Evolutionary conservation across 2,797 vertebrate species (phyloP).

Genomic region (Lagodon rhomboides): DNA sequence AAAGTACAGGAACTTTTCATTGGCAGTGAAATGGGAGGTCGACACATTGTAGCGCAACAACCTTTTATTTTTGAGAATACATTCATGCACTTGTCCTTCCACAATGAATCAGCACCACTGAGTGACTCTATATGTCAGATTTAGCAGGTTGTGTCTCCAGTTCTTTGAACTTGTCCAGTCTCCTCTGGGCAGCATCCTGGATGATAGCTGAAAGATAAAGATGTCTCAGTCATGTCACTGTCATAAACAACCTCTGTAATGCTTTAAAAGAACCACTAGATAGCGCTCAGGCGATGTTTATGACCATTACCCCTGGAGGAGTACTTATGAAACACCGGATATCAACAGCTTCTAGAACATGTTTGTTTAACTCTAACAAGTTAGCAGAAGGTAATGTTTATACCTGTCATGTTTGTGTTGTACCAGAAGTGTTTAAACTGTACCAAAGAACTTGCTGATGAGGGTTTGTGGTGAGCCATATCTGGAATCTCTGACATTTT

Average conservation of each 20-base stretch:
- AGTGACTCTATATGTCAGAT: slow-evolving; percentile 8
- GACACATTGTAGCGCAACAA: not conserved
- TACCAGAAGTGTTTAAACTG: not conserved
- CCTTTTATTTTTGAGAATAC: slow-evolving; percentile 30
- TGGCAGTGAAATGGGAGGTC: too few relatives aligned
- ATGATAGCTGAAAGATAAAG: slow-evolving; percentile 86
- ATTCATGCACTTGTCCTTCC: not conserved
- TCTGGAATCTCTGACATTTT: not conserved
- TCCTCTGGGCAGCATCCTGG: slow-evolving; percentile 81
- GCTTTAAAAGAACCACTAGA: slow-evolving; percentile 53
- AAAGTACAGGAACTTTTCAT: not conserved
- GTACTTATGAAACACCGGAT: not conserved
- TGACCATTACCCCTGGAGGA: slow-evolving; percentile 29
- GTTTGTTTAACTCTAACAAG: not conserved
- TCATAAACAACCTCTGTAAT: slow-evolving; percentile 23
- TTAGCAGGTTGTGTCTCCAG: not conserved
- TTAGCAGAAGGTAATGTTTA: not conserved
- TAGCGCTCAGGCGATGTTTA: slow-evolving; percentile 36
- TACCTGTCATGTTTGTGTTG: not conserved
- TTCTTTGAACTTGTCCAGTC: slow-evolving; percentile 64
- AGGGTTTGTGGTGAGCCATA: not conserved
- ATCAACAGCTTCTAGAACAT: not conserved
- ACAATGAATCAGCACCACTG: not conserved
- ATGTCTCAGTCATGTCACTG: not conserved
- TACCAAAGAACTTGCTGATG: not conserved